Conservation (phyloP, 2,888 invertebrate species). For the Omphaloscelis lunosa region DNA sequence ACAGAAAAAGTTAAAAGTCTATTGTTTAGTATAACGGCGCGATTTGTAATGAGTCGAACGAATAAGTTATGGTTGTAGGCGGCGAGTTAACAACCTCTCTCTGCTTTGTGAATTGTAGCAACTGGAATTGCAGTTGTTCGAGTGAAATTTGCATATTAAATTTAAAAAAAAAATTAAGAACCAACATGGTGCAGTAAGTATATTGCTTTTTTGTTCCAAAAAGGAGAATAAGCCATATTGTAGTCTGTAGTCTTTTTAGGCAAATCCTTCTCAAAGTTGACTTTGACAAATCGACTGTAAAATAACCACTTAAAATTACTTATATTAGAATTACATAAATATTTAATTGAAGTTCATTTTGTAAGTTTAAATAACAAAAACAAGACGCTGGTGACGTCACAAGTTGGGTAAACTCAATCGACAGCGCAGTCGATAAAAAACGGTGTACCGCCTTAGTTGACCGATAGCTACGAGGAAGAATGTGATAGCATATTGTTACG, state of each 20-base stretch:
- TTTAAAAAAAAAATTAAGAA: background rate
- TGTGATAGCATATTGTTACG: constrained; percentile 10
- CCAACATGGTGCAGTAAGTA: background rate
- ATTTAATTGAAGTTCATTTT: constrained; percentile 46
- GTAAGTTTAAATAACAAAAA: constrained; percentile 55
- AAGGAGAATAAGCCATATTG: background rate
- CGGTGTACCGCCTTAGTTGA: constrained; percentile 36
- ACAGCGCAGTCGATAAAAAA: constrained; percentile 42
- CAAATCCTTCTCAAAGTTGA: background rate
- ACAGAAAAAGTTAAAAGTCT: constrained; percentile 46
- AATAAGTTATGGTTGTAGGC: constrained; percentile 49
- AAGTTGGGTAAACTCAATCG: constrained; percentile 46
- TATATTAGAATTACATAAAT: constrained; percentile 43
- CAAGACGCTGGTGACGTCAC: constrained; percentile 54
- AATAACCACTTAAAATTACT: background rate
- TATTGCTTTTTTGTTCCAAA: background rate
- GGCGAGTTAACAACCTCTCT: constrained; percentile 42
- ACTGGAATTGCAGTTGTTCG: constrained; percentile 21
- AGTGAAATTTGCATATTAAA: constrained; percentile 15
- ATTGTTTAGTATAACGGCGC: constrained; percentile 40
- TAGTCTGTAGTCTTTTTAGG: background rate
- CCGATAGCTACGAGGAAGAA: constrained; percentile 51
- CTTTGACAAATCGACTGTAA: background rate
- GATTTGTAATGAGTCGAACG: constrained; percentile 39
- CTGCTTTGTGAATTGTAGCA: constrained; percentile 42